phyloP scores from a whole-genome alignment of 2,113 vertebrate genomes.

The Hemiscyllium ocellatum region DNA sequence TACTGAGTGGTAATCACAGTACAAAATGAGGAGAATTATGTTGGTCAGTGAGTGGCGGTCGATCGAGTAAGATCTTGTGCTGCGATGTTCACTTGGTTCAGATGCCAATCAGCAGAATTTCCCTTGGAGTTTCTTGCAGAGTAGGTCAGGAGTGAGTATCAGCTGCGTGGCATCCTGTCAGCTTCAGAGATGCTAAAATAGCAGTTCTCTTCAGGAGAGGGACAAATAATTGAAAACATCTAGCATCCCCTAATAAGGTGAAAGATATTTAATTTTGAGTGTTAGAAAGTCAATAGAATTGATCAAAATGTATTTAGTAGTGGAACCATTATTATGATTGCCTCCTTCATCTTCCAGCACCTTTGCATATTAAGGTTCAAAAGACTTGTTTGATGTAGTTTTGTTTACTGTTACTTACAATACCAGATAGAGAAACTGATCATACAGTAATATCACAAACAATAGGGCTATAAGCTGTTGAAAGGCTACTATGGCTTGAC shows the following conservation, averaged over 20 bases:
- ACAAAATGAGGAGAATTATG: neutral
- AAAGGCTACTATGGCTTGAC: neutral
- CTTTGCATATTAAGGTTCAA: neutral
- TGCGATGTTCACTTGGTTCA: neutral
- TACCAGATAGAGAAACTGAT: neutral
- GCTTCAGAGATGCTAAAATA: neutral
- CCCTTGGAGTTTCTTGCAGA: neutral
- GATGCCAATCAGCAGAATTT: neutral
- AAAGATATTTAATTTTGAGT: neutral
- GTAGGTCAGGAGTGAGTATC: neutral
- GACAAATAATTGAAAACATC: slow-evolving; percentile 9
- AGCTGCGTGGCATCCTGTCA: neutral
- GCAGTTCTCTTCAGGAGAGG: neutral
- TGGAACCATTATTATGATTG: neutral
- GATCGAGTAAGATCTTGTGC: neutral
- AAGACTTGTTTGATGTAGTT: neutral
- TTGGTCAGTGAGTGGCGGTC: neutral
- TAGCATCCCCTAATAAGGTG: neutral
- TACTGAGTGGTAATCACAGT: neutral
- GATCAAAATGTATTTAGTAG: neutral
- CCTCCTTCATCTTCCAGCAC: too few species aligned
- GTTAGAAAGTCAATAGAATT: neutral
- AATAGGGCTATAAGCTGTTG: neutral
- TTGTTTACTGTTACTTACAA: neutral
- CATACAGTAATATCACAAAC: neutral